Evolutionary conservation across 1,140 invertebrate species (phyloP).

Genomic region (Procambarus virginalis): DNA sequence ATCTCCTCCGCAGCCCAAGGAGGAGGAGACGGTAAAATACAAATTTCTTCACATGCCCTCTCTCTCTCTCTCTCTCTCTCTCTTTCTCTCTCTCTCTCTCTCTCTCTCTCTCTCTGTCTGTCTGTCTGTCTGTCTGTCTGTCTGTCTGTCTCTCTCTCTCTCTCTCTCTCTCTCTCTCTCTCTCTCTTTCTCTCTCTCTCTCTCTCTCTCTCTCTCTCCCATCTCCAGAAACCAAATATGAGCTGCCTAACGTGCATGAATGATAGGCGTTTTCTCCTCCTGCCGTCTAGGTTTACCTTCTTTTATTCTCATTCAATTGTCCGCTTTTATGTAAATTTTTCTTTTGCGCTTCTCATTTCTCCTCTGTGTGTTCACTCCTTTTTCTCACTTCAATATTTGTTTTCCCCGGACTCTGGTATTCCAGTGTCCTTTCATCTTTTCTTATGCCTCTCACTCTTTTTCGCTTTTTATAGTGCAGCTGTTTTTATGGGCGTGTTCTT

Average conservation of each 20-base stretch:
- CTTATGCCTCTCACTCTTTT: too few species aligned
- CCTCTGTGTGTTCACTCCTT: too few species aligned
- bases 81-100: slow-evolving; percentile 9
- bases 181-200: not conserved
- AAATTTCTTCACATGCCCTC: too few species aligned
- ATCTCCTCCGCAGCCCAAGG: not conserved
- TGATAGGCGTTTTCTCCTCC: not conserved
- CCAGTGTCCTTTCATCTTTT: too few species aligned
- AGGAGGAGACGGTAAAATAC: not conserved
- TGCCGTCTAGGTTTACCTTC: not conserved
- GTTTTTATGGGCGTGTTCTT: too few species aligned
- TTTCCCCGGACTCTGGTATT: too few species aligned
- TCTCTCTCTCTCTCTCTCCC: not conserved
- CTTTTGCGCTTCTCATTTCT: too few species aligned
- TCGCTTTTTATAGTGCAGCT: too few species aligned
- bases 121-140: not conserved
- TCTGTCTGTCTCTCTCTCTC: not conserved
- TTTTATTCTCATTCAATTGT: not conserved
- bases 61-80: not conserved
- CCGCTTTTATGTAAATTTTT: not conserved
- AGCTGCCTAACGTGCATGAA: not conserved
- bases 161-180: not conserved
- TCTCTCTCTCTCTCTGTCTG: not conserved
- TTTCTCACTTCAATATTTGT: too few species aligned
- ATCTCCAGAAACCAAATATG: not conserved